Evolutionary conservation across 2,888 invertebrate species (phyloP), one percentile per base, ranked within the genome.

Genomic region (Heliothis peltigera): DNA sequence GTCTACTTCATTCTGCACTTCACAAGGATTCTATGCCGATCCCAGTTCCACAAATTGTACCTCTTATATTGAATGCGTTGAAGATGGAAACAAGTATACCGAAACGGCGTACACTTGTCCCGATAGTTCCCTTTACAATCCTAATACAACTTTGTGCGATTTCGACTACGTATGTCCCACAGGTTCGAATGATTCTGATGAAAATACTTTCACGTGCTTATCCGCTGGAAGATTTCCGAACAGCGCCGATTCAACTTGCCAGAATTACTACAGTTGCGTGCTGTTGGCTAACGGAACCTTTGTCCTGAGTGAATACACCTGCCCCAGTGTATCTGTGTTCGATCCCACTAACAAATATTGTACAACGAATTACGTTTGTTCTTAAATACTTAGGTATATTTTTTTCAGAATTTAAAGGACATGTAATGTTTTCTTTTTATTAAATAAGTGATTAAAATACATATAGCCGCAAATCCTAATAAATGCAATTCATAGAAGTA

Each of bases 321-420:
- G 89, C 55, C 85, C 87, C 0, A 70, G 75, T 35, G 77, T 79
- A 19, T 86, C 88, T 5, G 67, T 84, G 12, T 90, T 91, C 69
- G 84, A 87, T 69, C 89, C 88, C 1, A 64, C 51, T 3, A 70
- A 77, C 5, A 68, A 79, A 48, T 56, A 78, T 46, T 91, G 90
- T 75, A 89, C 89, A 19, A 71, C 82, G 1, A 70, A 21, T 25
- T 90, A 89, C 48, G 57, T 46, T n/a, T 80, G 80, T 61, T 1
- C 46, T 43, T 70, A 56, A 58, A 18, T 6, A 28, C 25, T 21
- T 32, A 8, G 2, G 25, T 25, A 25, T 32, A 25, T 32, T 28
- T 28, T 32, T 32, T 32, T 32, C 32, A 32, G 28, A 28, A 28
- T 28, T 2, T 28, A 28, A 2, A 28, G 10, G 32, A 10, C 32